Conservation (phyloP, 2,797 vertebrate species). For the Trachops cirrhosus region DNA sequence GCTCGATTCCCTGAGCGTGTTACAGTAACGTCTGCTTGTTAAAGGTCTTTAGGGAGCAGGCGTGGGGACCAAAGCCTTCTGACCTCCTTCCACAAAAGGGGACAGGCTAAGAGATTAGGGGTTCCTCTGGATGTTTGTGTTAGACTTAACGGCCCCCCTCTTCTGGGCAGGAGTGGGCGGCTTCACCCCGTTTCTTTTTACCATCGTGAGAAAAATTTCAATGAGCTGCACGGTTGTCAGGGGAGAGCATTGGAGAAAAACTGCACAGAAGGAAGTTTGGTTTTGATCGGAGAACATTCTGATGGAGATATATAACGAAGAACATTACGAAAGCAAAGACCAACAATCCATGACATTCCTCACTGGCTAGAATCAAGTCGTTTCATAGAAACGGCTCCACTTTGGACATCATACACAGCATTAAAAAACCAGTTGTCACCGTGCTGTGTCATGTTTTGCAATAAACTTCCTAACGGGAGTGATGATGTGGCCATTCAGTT, state of each 20-base stretch:
- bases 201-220: constrained; percentile 74
- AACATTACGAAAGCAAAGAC: background rate
- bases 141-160: constrained; percentile 78
- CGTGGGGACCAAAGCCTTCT: constrained; percentile 87
- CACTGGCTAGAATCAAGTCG: background rate
- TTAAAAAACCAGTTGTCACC: background rate
- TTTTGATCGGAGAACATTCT: background rate
- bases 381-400: background rate
- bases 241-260: constrained; percentile 32
- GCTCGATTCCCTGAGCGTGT: constrained; percentile 91
- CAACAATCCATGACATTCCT: background rate
- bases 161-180: constrained; percentile 67
- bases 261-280: background rate
- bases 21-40: constrained; percentile 99
- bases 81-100: constrained; percentile 85
- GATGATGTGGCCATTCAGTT: too few relatives aligned
- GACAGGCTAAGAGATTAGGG: constrained; percentile 84
- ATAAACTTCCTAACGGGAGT: background rate
- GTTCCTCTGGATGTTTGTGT: constrained; percentile 82
- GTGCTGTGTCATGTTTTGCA: background rate
- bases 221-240: background rate
- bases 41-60: constrained; percentile 88
- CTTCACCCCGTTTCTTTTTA: constrained; percentile 75
- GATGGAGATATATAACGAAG: background rate
- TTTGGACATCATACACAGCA: background rate